Evolutionary conservation across 2,113 vertebrate genomes (phyloP), one percentile per base, ranked within the genome.

Genomic region (Sula dactylatra): DNA sequence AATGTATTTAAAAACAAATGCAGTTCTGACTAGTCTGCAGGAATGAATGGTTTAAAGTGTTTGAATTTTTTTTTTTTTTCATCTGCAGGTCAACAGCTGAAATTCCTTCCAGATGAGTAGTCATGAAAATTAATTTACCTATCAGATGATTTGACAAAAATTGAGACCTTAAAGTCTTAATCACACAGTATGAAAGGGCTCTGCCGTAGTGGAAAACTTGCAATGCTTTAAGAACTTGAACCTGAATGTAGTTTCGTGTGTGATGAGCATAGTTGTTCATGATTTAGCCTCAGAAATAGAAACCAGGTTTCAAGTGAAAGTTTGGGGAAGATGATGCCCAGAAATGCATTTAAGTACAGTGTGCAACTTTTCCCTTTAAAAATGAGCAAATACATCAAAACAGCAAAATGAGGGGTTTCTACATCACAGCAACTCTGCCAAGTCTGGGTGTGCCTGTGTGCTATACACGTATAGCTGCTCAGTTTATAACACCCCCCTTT

Each of bases 1-100:
- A 93, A 94, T 76, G 13, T 82, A 87, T 94, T 97, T 97, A 93
- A 95, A 93, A 92, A 94, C 6, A 80, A 94, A 38, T 90, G 65
- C 64, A 61, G 16, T 74, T 92, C 74, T 73, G 21, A 61, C 20
- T 70, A 36, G 49, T 56, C 40, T 70, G 72, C 69, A 90, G 81
- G 58, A 83, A 92, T 26, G 9, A 94, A 67, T 67, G 29, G 13
- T 82, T 94, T 76, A 55, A 95, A 59, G 70, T 12, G 24, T 93
- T 66, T 71, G 36, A 65, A 10, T 32, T 13, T 26, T 59, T 44
- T 32, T 13, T 26, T 59, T 44, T 42, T 34, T 88, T 44, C 6
- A 54, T 79, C 29, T 95, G n/a, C 54, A 73, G 16, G 3, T 86
- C 67, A 86, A 36, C 44, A 86, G 55, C n/a, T 77, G 45, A 93